Evolutionary conservation across 2,113 vertebrate species (phyloP).

Genomic region (Marmota monax): DNA sequence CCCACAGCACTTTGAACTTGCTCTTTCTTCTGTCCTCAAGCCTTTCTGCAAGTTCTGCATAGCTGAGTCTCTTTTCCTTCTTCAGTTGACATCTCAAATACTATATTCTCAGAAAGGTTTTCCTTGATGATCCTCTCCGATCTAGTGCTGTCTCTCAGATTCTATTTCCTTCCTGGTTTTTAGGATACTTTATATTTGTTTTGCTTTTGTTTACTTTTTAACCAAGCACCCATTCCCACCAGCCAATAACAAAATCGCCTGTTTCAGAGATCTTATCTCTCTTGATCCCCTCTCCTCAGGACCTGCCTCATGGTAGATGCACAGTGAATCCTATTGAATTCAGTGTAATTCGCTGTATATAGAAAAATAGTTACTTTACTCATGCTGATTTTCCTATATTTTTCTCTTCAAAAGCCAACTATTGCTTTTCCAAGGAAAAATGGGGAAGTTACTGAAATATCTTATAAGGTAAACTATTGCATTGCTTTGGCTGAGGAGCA

Average conservation of each 20-base stretch:
- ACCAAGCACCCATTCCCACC: no score
- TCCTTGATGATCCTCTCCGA: not conserved
- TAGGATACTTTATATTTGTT: not conserved
- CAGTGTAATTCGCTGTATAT: not conserved
- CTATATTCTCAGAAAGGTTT: not conserved
- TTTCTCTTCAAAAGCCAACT: not conserved
- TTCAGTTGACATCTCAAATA: not conserved
- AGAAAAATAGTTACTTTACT: not conserved
- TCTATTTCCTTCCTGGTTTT: not conserved
- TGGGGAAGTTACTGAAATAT: not conserved
- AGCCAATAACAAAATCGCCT: not conserved
- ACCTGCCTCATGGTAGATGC: accelerated
- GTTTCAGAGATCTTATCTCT: not conserved
- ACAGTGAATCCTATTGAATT: not conserved
- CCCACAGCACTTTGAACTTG: not conserved
- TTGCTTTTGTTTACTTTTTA: not conserved
- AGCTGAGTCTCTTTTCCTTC: not conserved
- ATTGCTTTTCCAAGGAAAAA: not conserved
- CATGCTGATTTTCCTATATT: not conserved
- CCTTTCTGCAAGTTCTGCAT: not conserved
- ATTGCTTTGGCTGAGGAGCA: not conserved
- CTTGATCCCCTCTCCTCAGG: not conserved
- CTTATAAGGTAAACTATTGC: not conserved
- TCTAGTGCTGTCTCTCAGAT: not conserved
- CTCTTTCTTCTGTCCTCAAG: accelerated